phyloP scores from a whole-genome alignment of 2,797 vertebrate species.

The Fistularia tabacaria region DNA sequence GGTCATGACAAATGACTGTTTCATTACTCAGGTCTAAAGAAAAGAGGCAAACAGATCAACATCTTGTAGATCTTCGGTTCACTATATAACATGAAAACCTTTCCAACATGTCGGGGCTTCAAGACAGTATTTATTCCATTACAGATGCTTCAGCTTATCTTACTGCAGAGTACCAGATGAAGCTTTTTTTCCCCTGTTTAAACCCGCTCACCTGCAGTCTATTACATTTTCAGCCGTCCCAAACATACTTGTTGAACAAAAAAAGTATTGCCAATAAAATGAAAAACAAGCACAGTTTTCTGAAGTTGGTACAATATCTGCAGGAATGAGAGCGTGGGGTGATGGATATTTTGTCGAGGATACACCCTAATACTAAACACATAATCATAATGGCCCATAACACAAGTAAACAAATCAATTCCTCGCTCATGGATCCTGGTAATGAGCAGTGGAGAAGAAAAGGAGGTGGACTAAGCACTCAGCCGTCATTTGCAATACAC shows the following conservation, averaged over 20 bases:
- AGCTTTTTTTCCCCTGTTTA: slow-evolving; percentile 2
- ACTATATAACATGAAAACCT: no score
- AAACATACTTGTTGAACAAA: neutral
- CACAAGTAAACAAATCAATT: slow-evolving; percentile 40
- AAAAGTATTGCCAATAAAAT: slow-evolving; percentile 16
- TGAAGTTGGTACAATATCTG: slow-evolving; percentile 28
- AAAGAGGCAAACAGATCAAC: no score
- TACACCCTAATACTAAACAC: slow-evolving; percentile 43
- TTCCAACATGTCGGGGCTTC: no score
- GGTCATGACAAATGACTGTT: no score
- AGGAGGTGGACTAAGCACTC: slow-evolving; percentile 16
- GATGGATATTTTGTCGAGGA: slow-evolving; percentile 42
- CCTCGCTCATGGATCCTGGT: slow-evolving; percentile 40
- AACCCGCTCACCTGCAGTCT: slow-evolving; percentile 8
- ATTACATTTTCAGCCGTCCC: slow-evolving; percentile 6
- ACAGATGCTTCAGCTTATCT: no score
- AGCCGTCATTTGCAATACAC: slow-evolving; percentile 40
- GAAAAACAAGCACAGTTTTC: slow-evolving; percentile 11
- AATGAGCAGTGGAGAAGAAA: slow-evolving; percentile 44
- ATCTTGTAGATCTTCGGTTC: no score
- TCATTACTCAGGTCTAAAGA: no score
- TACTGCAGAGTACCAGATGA: neutral
- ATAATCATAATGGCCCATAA: slow-evolving; percentile 38
- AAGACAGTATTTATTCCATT: no score
- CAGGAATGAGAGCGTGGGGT: slow-evolving; percentile 22